phyloP scores from a whole-genome alignment of 2,113 vertebrate species.

The Podarcis raffonei region DNA sequence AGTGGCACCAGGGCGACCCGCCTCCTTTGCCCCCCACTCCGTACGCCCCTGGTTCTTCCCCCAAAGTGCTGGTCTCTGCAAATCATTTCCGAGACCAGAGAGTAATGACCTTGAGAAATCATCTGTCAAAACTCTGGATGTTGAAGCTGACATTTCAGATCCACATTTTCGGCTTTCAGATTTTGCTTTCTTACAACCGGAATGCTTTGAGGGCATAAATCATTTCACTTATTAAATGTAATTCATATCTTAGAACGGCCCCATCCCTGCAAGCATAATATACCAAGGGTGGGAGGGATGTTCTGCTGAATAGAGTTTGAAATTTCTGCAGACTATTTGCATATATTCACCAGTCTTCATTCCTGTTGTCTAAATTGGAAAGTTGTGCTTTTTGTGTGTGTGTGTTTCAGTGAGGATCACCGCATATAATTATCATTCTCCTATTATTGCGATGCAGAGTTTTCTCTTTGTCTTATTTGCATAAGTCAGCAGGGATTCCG shows the following conservation, averaged over 20 bases:
- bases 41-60: background rate
- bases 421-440: constrained; percentile 32
- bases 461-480: constrained; percentile 45
- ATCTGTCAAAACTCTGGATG: background rate
- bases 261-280: background rate
- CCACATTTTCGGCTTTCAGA: background rate
- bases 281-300: background rate
- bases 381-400: constrained; percentile 23
- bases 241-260: background rate
- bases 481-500: constrained; percentile 51
- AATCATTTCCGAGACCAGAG: background rate
- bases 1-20: no score
- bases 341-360: background rate
- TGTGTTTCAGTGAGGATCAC: constrained; percentile 34
- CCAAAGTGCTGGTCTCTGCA: background rate
- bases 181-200: background rate
- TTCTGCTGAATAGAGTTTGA: background rate
- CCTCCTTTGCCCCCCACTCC: no score
- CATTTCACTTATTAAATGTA: background rate
- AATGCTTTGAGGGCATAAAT: background rate
- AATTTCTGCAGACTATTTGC: background rate
- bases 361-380: background rate
- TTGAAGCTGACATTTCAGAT: background rate
- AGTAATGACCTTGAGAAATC: background rate
- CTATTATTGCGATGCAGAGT: constrained; percentile 36